These are phyloP conservation scores for Lochmaea capreae DNA, from an alignment of 2,888 invertebrate genomes.

Conservation along the genomic window DNA sequence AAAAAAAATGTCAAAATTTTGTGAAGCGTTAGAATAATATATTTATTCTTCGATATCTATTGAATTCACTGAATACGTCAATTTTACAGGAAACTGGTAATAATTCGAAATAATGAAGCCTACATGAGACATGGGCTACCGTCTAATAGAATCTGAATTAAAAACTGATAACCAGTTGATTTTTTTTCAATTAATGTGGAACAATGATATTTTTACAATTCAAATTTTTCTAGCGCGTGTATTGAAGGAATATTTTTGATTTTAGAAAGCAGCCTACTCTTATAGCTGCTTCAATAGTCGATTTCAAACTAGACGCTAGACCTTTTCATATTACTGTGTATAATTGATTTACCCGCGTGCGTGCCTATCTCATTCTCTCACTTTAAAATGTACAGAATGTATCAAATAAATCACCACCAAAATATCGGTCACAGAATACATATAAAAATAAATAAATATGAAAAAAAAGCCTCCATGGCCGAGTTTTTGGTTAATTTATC, in stretches of 20 bases:
- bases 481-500: slow-evolving; percentile 27
- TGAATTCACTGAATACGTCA: too few relatives aligned
- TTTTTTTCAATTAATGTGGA: too few relatives aligned
- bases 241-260: too few relatives aligned
- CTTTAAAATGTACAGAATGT: slow-evolving; percentile 54
- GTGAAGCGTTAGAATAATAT: too few relatives aligned
- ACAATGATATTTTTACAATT: too few relatives aligned
- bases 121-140: too few relatives aligned
- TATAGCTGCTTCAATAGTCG: too few relatives aligned
- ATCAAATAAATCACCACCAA: slow-evolving; percentile 35
- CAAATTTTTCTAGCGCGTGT: too few relatives aligned
- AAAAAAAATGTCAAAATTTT: too few relatives aligned
- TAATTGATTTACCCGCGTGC: slow-evolving; percentile 54
- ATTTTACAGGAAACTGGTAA: not conserved
- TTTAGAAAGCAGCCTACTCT: too few relatives aligned
- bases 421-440: slow-evolving; percentile 2
- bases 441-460: slow-evolving; percentile 24
- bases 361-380: slow-evolving; percentile 57
- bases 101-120: not conserved
- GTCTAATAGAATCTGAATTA: not conserved
- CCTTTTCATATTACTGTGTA: slow-evolving; percentile 37
- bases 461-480: slow-evolving; percentile 16
- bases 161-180: not conserved
- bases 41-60: too few relatives aligned
- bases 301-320: not conserved